Conservation (phyloP, 2,797 vertebrate species). For the Poeciliopsis paucimaculata region DNA sequence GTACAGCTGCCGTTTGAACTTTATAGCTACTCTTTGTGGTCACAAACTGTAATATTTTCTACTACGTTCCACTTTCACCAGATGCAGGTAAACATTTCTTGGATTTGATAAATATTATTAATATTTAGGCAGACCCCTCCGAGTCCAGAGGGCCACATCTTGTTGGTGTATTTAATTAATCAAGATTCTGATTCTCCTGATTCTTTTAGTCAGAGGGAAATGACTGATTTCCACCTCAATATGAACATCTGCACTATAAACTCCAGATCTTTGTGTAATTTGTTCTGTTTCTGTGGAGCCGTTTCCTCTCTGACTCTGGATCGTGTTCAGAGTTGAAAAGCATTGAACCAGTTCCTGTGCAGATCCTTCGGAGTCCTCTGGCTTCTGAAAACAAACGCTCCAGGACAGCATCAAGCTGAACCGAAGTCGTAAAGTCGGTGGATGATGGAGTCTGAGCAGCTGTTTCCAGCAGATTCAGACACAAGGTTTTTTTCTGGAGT, state of each 20-base stretch:
- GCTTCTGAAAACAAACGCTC: constrained; percentile 13
- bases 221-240: neutral
- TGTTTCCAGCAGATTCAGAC: constrained; percentile 23
- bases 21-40: neutral
- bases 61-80: too few species aligned
- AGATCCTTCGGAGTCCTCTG: constrained; percentile 13
- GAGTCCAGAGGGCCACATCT: too few species aligned
- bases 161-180: too few species aligned
- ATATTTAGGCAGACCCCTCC: too few species aligned
- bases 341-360: constrained; percentile 7
- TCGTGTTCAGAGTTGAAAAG: neutral
- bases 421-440: neutral
- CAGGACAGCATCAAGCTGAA: neutral
- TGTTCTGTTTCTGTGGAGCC: neutral
- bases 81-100: too few species aligned
- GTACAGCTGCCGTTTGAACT: neutral
- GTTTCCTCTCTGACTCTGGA: neutral
- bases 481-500: neutral
- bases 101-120: too few species aligned
- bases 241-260: neutral
- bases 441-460: constrained; percentile 16
- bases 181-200: neutral
- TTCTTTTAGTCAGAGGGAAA: neutral
- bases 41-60: neutral
- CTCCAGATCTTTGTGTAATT: neutral